Base-by-base conservation (phyloP, 2,888 invertebrate genomes). In the Apodemia zela region DNA sequence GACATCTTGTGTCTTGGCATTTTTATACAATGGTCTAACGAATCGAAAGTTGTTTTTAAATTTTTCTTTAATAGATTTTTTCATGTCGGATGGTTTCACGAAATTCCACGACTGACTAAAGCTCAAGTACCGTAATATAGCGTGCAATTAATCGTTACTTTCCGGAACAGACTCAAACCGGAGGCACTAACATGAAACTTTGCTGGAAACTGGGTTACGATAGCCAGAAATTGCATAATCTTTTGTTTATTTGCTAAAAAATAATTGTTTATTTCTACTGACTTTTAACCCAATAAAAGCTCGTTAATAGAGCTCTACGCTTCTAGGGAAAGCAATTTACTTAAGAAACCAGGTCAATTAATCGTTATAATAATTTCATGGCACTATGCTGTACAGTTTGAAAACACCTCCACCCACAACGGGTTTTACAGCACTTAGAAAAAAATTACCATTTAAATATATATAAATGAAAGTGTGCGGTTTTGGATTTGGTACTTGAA, bases 11-110 rank as follows among this genome's bases (percentile, higher is more conserved):
- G 69, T 67, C 66, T 74, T 81, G 2, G 79, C 66, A 75, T 82
- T 86, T 66, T 74, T 80, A 64, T 89, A 90, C 57, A 90, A 77
- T 7, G 90, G 90, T 78, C 79, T 82, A 0, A 90, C 90, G 49
- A 85, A 80, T 66, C 73, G 73, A 13, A 78, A 69, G 58, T 83
- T 82, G 15, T 73, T 79, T 70, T 77, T 80, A 45, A 89, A 89
- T 72, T 82, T 86, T 59, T 80, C 75, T 60, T 75, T 75, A 18
- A 67, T 65, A 42, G 67, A 67, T 63, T 67, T 71, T 65, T 68
- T 67, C 71, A 73, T 73, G 63, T 65, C 64, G 67, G 68, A 70
- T 66, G 72, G 69, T 72, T 71, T 51, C 64, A 66, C 64, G 69
- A 69, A 72, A 69, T 67, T 69, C 72, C 68, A 68, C 67, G 64